Conservation (phyloP, 2,888 invertebrate genomes). For the Ophion slaviceki region DNA sequence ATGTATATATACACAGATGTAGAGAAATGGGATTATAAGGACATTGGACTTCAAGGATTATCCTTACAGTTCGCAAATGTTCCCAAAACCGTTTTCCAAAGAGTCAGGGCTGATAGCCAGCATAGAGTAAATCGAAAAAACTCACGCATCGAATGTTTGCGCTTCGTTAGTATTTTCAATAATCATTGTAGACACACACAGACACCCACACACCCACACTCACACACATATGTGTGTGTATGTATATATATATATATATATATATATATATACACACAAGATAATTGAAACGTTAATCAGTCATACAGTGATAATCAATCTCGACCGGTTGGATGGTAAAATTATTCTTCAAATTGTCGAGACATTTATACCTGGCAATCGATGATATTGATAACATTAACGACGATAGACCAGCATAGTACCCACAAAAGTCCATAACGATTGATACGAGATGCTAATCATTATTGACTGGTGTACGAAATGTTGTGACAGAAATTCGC, state of each 20-base stretch:
- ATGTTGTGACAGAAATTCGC: slow-evolving; percentile 19
- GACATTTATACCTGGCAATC: slow-evolving; percentile 25
- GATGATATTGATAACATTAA: slow-evolving; percentile 20
- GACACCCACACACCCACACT: too few species aligned
- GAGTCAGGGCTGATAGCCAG: neutral
- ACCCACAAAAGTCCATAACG: slow-evolving; percentile 13
- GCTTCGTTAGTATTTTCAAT: slow-evolving; percentile 19
- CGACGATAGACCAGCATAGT: slow-evolving; percentile 2
- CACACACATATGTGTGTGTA: too few species aligned
- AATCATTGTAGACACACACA: neutral
- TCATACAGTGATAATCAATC: slow-evolving; percentile 27
- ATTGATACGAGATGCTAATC: slow-evolving; percentile 8
- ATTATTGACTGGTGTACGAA: slow-evolving; percentile 21
- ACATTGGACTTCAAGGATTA: neutral
- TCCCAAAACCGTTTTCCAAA: too few species aligned
- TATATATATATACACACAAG: neutral
- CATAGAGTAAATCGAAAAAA: neutral
- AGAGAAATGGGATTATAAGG: neutral
- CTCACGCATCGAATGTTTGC: slow-evolving; percentile 1
- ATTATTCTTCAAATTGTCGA: slow-evolving; percentile 39
- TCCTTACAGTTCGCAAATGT: neutral
- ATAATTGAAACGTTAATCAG: slow-evolving; percentile 46
- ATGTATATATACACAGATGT: too few species aligned
- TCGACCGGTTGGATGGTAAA: slow-evolving; percentile 2
- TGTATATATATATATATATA: too few species aligned